These are phyloP conservation scores for Catharus fuscescens DNA, from an alignment of 2,113 vertebrate species.

Conservation along the genomic window DNA sequence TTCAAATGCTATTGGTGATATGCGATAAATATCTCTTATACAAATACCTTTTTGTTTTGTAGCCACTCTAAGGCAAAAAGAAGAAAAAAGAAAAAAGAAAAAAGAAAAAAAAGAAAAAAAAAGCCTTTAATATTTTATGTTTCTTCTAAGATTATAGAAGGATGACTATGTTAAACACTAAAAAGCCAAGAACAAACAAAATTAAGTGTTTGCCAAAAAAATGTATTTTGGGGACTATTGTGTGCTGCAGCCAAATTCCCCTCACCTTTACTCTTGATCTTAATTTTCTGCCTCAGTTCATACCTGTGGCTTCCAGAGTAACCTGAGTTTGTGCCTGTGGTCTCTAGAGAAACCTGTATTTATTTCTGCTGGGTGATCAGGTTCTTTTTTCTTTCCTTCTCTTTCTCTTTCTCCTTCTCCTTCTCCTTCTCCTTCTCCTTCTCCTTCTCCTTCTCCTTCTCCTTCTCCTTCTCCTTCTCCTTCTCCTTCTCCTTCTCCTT, in stretches of 20 bases:
- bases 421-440: too few species aligned
- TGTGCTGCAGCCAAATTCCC: neutral
- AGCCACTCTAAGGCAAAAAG: neutral
- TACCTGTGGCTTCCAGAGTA: neutral
- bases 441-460: too few species aligned
- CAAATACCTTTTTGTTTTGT: neutral
- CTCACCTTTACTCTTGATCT: neutral
- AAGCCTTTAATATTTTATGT: neutral
- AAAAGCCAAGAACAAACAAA: neutral
- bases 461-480: too few species aligned
- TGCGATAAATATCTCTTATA: constrained; percentile 61
- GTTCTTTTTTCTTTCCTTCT: neutral
- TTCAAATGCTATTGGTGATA: constrained; percentile 18
- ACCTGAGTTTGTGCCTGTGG: neutral
- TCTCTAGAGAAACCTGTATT: neutral
- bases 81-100: neutral
- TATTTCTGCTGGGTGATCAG: neutral
- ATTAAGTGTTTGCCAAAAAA: neutral
- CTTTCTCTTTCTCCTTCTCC: too few species aligned
- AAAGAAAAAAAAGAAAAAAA: neutral
- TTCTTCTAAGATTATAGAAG: neutral
- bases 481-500: too few species aligned
- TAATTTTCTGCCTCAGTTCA: neutral
- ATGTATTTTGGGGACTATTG: neutral
- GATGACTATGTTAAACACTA: neutral